Evolutionary conservation across 2,797 vertebrate species (phyloP), one percentile per base, ranked within the genome.

Genomic region (Bryconaethiops microstoma): DNA sequence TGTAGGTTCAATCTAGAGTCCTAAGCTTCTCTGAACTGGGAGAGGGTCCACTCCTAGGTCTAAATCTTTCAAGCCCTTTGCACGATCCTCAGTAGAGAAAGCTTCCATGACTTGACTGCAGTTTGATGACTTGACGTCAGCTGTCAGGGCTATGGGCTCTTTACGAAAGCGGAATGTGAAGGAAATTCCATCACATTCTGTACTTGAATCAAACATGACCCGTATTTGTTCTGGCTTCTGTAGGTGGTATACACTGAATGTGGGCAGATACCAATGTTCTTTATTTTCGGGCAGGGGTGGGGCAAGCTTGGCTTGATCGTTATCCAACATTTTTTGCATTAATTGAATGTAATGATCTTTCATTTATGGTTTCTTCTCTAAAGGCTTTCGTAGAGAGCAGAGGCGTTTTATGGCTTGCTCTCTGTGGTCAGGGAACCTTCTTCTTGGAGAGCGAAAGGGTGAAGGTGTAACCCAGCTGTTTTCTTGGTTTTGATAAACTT

Each of bases 221-320:
- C n/a, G n/a, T n/a, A n/a, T n/a, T n/a, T 63, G 25, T 0, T 35
- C 25, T 2, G 9, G 62, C 35, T 63, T 63, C 4, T 3, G 9
- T 12, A 25, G 62, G 6, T 63, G 62, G 23, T 63, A 63, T 1
- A 63, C 62, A 16, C 21, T 14, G 7, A 63, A 63, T 2, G 7
- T 1, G 3, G 92, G 90, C 90, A 63, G 25, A 16, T 63, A 63
- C 62, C 21, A 63, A 35, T 14, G 6, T 35, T 63, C 62, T 35
- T 63, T 14, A 5, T 4, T 12, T 63, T n/a, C n/a, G n/a, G n/a
- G n/a, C n/a, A n/a, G n/a, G n/a, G n/a, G n/a, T n/a, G n/a, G n/a
- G n/a, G n/a, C n/a, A n/a, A n/a, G n/a, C n/a, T n/a, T n/a, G n/a
- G n/a, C n/a, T n/a, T n/a, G n/a, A n/a, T n/a, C n/a, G n/a, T n/a